phyloP scores from a whole-genome alignment of 2,113 vertebrate species.

The Pterophyllum scalare region DNA sequence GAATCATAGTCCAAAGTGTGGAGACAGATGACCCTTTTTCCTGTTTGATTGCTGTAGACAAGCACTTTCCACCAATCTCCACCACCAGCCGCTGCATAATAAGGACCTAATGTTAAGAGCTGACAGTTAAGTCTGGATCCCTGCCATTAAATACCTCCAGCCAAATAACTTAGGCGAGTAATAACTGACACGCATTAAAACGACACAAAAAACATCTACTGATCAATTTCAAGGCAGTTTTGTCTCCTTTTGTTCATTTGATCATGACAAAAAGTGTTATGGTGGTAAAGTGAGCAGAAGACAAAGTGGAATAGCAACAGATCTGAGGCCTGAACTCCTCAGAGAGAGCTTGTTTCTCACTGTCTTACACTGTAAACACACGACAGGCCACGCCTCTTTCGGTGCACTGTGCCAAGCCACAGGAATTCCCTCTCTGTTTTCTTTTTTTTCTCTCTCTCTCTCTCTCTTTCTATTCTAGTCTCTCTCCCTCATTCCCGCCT shows the following conservation, averaged over 20 bases:
- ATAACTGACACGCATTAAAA: slow-evolving; percentile 7
- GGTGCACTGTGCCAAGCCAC: slow-evolving; percentile 77
- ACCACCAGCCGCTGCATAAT: slow-evolving; percentile 44
- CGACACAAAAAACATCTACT: not conserved
- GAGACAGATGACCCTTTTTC: slow-evolving; percentile 47
- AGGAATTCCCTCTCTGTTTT: slow-evolving; percentile 80
- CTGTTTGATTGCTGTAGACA: slow-evolving; percentile 37
- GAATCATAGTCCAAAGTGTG: slow-evolving; percentile 22
- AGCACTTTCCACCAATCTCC: slow-evolving; percentile 43
- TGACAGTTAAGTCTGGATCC: slow-evolving; percentile 53
- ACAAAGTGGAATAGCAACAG: slow-evolving; percentile 54
- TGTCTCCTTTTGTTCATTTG: slow-evolving; percentile 46
- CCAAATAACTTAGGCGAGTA: slow-evolving; percentile 33
- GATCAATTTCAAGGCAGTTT: slow-evolving; percentile 17
- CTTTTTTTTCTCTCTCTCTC: slow-evolving; percentile 23
- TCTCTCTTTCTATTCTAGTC: slow-evolving; percentile 73
- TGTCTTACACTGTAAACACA: slow-evolving; percentile 76
- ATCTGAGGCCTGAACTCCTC: slow-evolving; percentile 60
- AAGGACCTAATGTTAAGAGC: slow-evolving; percentile 53
- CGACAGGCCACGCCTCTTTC: slow-evolving; percentile 75
- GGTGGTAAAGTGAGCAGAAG: slow-evolving; percentile 31
- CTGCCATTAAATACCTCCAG: slow-evolving; percentile 48
- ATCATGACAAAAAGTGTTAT: slow-evolving; percentile 42
- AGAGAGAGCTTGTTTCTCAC: slow-evolving; percentile 75
- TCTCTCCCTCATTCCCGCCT: slow-evolving; percentile 78